These are phyloP conservation scores for Lepidocyrtinus sp. DNA, from an alignment of 2,888 invertebrate species.

Conservation along the genomic window DNA sequence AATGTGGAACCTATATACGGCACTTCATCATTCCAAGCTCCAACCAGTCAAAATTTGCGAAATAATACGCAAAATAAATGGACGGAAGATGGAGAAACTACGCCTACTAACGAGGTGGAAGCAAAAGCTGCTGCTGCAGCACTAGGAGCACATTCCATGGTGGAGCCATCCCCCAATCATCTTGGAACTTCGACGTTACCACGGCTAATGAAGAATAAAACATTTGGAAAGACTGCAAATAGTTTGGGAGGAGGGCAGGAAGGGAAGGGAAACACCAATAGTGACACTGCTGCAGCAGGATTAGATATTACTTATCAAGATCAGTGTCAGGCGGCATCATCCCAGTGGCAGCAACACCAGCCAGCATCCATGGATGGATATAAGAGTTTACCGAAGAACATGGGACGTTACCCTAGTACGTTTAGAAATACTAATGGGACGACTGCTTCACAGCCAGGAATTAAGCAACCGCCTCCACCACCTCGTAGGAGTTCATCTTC, in stretches of 20 bases:
- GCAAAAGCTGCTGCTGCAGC: conserved; percentile 21
- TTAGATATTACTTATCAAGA: conserved; percentile 42
- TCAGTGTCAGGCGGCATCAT: background rate
- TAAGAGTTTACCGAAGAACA: conserved; percentile 67
- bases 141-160: conserved; percentile 24
- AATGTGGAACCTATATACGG: conserved; percentile 68
- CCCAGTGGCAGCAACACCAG: conserved; percentile 45
- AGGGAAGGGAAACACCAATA: background rate
- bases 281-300: background rate
- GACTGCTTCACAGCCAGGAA: conserved; percentile 26
- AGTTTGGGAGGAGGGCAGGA: background rate
- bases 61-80: background rate
- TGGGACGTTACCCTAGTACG: conserved; percentile 60
- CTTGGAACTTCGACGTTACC: conserved; percentile 80
- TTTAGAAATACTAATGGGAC: background rate
- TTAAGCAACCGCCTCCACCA: conserved; percentile 66
- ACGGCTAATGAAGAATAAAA: conserved; percentile 86
- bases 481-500: conserved; percentile 64
- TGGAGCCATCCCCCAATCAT: conserved; percentile 5
- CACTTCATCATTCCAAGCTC: conserved; percentile 68
- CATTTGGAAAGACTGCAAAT: conserved; percentile 76
- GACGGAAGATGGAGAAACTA: conserved; percentile 88
- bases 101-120: conserved; percentile 84
- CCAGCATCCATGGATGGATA: conserved; percentile 61
- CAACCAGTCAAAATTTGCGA: conserved; percentile 21